phyloP scores from a whole-genome alignment of 2,797 vertebrate species.

The Thamnophis elegans region DNA sequence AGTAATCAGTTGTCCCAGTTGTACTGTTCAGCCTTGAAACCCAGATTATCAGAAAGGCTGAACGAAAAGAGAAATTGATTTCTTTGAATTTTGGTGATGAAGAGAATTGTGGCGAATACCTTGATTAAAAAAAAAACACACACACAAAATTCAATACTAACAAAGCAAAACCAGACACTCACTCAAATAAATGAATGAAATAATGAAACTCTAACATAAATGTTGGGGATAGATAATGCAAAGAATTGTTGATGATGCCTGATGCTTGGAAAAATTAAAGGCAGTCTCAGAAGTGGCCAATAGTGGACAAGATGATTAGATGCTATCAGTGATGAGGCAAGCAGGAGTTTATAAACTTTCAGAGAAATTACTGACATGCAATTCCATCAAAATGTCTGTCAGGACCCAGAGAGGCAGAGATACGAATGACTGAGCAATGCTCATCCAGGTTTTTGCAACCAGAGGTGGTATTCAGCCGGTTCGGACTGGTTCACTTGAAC shows the following conservation, averaged over 20 bases:
- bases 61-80: neutral
- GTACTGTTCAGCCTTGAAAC: neutral
- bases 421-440: neutral
- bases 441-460: neutral
- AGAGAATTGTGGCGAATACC: neutral
- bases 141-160: neutral
- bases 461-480: no score
- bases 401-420: neutral
- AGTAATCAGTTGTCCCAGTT: neutral
- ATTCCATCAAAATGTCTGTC: neutral
- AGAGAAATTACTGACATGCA: neutral
- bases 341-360: neutral
- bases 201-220: neutral
- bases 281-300: neutral
- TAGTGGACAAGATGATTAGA: neutral
- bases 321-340: neutral
- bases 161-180: neutral
- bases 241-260: neutral
- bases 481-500: no score
- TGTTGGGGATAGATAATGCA: neutral
- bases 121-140: neutral
- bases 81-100: neutral
- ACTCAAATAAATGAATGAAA: neutral
- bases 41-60: neutral
- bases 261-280: neutral